phyloP scores from a whole-genome alignment of 2,797 vertebrate species.

The Lagothrix lagotricha region DNA sequence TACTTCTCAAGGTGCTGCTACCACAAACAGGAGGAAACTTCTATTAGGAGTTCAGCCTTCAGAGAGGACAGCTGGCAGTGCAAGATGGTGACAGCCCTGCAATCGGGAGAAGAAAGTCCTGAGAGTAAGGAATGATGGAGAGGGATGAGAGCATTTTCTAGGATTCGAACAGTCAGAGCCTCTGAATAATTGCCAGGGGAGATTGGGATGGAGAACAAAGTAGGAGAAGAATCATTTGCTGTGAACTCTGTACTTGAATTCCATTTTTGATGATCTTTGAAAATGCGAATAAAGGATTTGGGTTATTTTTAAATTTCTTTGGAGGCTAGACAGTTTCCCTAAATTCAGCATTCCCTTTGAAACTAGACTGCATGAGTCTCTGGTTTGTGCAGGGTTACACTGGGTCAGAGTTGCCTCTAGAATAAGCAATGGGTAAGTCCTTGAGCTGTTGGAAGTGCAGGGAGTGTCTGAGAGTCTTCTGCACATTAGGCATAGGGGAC shows the following conservation, averaged over 20 bases:
- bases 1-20: background rate
- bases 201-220: background rate
- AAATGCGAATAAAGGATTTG: background rate
- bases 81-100: background rate
- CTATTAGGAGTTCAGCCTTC: background rate
- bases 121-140: background rate
- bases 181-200: background rate
- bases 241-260: background rate
- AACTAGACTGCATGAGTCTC: background rate
- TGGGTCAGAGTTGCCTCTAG: background rate
- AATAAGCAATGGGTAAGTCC: background rate
- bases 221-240: background rate
- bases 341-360: background rate
- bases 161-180: background rate
- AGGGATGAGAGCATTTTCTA: background rate
- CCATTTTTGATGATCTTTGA: background rate
- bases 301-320: background rate
- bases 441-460: fast-evolving
- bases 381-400: background rate
- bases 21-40: background rate
- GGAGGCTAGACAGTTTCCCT: background rate
- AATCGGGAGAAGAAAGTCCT: background rate
- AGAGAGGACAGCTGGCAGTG: background rate
- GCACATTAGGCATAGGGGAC: background rate
- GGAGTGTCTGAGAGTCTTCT: background rate